Conservation (phyloP, 2,797 vertebrate species). For the Coilia nasus region DNA sequence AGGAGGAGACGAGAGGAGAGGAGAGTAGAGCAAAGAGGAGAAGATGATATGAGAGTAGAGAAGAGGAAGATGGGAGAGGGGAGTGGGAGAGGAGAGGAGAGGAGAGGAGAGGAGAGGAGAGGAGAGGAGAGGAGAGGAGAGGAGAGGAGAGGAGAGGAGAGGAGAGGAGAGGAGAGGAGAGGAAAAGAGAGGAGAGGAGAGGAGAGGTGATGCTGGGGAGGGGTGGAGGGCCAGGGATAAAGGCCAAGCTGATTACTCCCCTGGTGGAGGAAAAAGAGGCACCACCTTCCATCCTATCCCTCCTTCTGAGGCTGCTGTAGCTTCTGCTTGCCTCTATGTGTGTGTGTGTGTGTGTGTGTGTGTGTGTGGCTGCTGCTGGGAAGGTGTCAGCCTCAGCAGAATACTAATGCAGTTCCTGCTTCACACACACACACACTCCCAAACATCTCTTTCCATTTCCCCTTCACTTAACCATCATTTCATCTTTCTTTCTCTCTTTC, state of each 20-base stretch:
- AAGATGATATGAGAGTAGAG: background rate
- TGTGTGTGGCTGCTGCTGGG: background rate
- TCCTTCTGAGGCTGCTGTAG: conserved; percentile 56
- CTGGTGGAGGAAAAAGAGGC: conserved; percentile 73
- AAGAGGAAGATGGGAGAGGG: background rate
- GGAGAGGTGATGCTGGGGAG: too few relatives aligned
- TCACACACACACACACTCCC: conserved; percentile 47
- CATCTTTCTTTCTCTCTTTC: conserved; percentile 68
- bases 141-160: background rate
- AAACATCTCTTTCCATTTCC: too few relatives aligned
- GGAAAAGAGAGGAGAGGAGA: conserved; percentile 47
- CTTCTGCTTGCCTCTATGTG: conserved; percentile 74
- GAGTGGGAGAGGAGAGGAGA: too few relatives aligned
- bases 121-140: background rate
- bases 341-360: too few relatives aligned
- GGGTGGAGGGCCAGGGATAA: conserved; percentile 54
- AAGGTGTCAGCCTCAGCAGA: conserved; percentile 75
- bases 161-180: background rate
- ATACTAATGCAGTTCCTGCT: conserved; percentile 77
- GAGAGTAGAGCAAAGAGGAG: background rate
- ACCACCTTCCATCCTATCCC: background rate
- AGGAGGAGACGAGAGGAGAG: background rate
- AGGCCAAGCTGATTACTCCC: conserved; percentile 80
- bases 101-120: conserved; percentile 28
- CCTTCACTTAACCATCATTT: conserved; percentile 72